Conservation (phyloP, 2,113 vertebrate species). For the Oreochromis niloticus region DNA sequence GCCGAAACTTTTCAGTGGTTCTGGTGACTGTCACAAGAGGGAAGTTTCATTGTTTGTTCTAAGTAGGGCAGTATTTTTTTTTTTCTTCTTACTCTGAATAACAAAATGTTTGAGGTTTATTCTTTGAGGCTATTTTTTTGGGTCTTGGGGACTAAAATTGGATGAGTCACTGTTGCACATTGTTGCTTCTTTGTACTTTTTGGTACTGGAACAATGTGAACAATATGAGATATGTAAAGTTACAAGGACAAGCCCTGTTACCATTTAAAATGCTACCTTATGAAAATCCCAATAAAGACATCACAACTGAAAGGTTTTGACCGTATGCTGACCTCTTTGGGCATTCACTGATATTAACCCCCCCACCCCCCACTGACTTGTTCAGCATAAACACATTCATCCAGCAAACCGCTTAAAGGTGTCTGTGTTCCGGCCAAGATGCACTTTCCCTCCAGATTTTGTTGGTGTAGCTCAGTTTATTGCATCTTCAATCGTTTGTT, state of each 20-base stretch:
- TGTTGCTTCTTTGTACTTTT: neutral
- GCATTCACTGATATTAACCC: slow-evolving; percentile 7
- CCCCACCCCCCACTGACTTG: neutral
- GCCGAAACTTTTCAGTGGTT: slow-evolving; percentile 23
- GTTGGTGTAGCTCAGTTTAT: neutral
- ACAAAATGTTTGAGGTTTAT: slow-evolving; percentile 3
- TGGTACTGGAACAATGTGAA: neutral
- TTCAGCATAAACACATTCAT: slow-evolving; percentile 29
- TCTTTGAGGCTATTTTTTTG: neutral
- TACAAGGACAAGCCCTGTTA: neutral
- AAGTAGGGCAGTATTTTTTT: slow-evolving; percentile 29
- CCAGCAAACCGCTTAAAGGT: neutral
- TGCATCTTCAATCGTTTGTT: neutral
- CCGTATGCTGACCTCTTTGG: neutral
- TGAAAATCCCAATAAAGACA: neutral
- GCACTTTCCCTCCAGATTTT: neutral
- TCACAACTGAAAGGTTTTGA: neutral
- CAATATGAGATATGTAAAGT: neutral
- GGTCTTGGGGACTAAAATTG: neutral
- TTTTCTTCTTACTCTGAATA: neutral
- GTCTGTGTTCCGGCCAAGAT: neutral
- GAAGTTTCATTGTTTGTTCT: slow-evolving; percentile 25
- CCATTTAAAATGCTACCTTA: neutral
- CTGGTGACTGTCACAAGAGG: neutral
- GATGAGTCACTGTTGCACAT: slow-evolving; percentile 11